Conservation (phyloP, 2,113 vertebrate genomes). For the Salvelinus sp. region DNA sequence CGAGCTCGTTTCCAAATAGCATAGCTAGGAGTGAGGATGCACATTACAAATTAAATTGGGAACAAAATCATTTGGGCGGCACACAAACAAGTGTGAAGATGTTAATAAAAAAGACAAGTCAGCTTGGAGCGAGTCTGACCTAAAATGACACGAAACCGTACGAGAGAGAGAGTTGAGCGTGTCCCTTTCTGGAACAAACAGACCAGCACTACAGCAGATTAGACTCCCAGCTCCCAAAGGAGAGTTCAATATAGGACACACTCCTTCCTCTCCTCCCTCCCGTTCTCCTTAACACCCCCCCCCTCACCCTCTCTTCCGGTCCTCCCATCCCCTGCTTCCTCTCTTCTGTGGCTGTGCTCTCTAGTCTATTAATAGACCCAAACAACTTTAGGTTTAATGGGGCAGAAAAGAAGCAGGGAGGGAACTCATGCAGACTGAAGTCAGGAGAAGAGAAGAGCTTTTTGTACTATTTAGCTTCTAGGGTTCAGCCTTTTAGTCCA, state of each 20-base stretch:
- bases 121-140: conserved; percentile 18
- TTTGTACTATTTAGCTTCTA: conserved; percentile 54
- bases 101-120: conserved; percentile 30
- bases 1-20: background rate
- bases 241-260: conserved; percentile 72
- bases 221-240: conserved; percentile 59
- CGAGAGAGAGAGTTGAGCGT: conserved; percentile 40
- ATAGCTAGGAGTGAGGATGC: background rate
- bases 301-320: no score
- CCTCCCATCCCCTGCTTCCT: conserved; percentile 15
- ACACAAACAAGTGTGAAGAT: background rate
- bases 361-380: conserved; percentile 71
- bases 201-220: conserved; percentile 61
- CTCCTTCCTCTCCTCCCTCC: conserved; percentile 52
- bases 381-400: conserved; percentile 69
- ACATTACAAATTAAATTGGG: conserved; percentile 10
- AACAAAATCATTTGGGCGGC: conserved; percentile 18
- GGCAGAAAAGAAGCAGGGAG: conserved; percentile 37
- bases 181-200: conserved; percentile 60
- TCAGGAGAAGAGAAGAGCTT: conserved; percentile 50
- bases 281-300: no score
- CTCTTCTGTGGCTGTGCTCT: conserved; percentile 43
- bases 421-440: conserved; percentile 57
- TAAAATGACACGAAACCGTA: conserved; percentile 19
- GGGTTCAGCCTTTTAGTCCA: conserved; percentile 35